Evolutionary conservation across 2,888 invertebrate species (phyloP).

Genomic region (Eudemis profundana): DNA sequence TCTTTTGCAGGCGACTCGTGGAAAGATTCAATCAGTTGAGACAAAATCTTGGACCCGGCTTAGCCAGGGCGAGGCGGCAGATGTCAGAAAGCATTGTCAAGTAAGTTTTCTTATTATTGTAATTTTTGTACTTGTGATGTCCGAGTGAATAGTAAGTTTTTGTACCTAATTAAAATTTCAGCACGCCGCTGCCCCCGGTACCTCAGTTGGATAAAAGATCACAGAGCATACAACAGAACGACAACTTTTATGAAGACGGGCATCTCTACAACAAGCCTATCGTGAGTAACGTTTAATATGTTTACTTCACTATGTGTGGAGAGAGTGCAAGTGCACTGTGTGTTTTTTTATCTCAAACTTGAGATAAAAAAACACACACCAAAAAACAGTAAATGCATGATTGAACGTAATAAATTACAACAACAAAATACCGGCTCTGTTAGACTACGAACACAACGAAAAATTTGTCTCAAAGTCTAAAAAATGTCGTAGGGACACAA

Average conservation of each 20-base stretch:
- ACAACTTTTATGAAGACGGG: slow-evolving; percentile 84
- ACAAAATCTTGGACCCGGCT: slow-evolving; percentile 89
- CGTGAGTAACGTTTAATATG: slow-evolving; percentile 66
- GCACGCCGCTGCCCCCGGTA: slow-evolving; percentile 92
- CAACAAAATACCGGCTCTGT: too few species aligned
- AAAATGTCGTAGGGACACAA: too few species aligned
- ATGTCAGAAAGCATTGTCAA: slow-evolving; percentile 93
- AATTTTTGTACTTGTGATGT: slow-evolving; percentile 10
- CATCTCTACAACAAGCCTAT: slow-evolving; percentile 91
- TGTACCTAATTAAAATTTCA: slow-evolving; percentile 58
- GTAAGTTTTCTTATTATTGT: slow-evolving; percentile 72
- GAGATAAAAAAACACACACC: too few species aligned
- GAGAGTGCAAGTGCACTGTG: too few species aligned
- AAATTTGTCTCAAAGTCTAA: too few species aligned
- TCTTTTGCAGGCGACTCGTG: slow-evolving; percentile 88
- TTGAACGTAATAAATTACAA: too few species aligned
- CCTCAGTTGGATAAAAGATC: slow-evolving; percentile 89
- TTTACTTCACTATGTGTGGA: not conserved
- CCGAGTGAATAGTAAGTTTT: not conserved
- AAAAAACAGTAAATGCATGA: too few species aligned
- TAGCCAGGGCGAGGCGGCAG: slow-evolving; percentile 87
- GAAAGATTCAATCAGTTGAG: slow-evolving; percentile 94
- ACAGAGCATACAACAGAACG: slow-evolving; percentile 81
- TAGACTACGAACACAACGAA: too few species aligned
- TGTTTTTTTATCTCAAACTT: too few species aligned